These are phyloP conservation scores for Conchocele bisecta DNA, from an alignment of 2,888 invertebrate species.

Conservation along the genomic window DNA sequence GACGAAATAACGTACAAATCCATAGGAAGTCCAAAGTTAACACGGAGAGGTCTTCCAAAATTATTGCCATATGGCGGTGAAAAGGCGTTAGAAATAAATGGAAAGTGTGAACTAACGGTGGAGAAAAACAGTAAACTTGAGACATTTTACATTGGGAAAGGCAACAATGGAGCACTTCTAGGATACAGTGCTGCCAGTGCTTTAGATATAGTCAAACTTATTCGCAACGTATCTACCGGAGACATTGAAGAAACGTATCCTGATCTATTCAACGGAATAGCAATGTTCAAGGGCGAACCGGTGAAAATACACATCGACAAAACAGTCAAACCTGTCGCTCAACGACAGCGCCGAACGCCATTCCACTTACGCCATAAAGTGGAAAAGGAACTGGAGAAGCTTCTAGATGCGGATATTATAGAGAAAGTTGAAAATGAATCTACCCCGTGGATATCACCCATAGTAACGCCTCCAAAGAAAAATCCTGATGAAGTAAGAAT, in stretches of 20 bases:
- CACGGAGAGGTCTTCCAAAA: conserved; percentile 12
- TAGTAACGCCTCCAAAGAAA: conserved; percentile 57
- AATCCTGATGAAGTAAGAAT: conserved; percentile 52
- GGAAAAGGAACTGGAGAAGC: conserved; percentile 40
- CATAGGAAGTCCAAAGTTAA: conserved; percentile 24
- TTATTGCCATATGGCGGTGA: conserved; percentile 43
- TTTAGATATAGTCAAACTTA: conserved; percentile 35
- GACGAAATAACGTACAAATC: conserved; percentile 35
- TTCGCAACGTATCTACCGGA: neutral
- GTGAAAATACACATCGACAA: conserved; percentile 54
- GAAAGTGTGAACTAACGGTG: conserved; percentile 19
- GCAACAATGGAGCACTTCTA: conserved; percentile 36
- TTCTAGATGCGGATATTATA: conserved; percentile 52
- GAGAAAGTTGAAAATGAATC: conserved; percentile 57
- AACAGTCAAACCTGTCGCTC: conserved; percentile 46
- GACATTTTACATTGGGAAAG: conserved; percentile 40
- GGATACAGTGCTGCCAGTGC: conserved; percentile 30
- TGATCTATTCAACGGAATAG: conserved; percentile 41
- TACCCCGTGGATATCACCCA: conserved; percentile 60
- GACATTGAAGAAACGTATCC: conserved; percentile 28
- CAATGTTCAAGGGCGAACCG: conserved; percentile 29
- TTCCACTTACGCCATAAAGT: conserved; percentile 50
- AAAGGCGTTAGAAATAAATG: conserved; percentile 12
- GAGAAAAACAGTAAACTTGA: conserved; percentile 28
- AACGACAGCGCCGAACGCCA: conserved; percentile 42